These are phyloP conservation scores for Eulemur coronatus DNA, from an alignment of 2,797 vertebrate species.

Conservation along the genomic window DNA sequence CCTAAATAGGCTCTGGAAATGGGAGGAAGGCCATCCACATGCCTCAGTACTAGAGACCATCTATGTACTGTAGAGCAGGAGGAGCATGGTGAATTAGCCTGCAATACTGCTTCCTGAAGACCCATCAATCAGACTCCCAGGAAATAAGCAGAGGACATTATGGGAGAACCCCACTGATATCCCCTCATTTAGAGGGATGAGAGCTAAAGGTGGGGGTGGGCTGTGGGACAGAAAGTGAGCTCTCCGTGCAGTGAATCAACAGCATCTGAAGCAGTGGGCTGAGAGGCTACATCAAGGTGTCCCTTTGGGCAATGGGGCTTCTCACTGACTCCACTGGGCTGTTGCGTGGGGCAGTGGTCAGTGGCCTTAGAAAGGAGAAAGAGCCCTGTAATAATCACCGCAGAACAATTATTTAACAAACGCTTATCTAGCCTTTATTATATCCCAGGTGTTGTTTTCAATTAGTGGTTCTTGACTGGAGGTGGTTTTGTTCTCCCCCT, in stretches of 20 bases:
- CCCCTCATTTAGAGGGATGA: neutral
- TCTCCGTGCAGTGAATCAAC: neutral
- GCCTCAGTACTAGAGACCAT: neutral
- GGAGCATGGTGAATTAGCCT: neutral
- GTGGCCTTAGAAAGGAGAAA: neutral
- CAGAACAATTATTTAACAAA: neutral
- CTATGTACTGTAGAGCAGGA: too few species aligned
- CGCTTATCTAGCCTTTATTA: neutral
- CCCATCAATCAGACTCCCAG: neutral
- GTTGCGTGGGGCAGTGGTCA: neutral
- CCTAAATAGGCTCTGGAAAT: neutral
- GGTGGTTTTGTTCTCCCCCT: neutral
- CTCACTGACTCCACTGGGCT: neutral
- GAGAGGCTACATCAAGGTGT: neutral
- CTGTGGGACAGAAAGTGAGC: neutral
- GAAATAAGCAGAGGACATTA: neutral
- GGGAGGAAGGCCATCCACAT: neutral
- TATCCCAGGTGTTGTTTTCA: neutral
- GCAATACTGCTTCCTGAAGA: neutral
- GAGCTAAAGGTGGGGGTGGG: neutral
- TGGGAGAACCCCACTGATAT: neutral
- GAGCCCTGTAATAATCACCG: neutral
- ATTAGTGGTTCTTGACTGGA: neutral
- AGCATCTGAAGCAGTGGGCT: neutral
- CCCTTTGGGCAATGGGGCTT: neutral